Percentiles rank a stretch among this genome's conserved stretches.
phyloP scores from a whole-genome alignment of 2,888 invertebrate species.

The Tricholauxania praeusta region DNA sequence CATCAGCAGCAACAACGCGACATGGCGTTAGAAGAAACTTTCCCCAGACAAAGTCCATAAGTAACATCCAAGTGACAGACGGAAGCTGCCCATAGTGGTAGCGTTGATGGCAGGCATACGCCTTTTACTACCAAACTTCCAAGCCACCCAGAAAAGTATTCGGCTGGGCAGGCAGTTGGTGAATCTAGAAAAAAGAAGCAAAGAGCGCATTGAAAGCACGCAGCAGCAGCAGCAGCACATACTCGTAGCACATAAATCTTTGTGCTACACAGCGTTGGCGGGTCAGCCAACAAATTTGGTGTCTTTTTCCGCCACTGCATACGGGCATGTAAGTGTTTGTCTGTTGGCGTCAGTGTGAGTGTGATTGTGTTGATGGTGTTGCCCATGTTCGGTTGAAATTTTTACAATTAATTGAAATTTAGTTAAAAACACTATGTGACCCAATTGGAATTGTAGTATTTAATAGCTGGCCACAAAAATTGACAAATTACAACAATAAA shows the following conservation, averaged over 20 bases:
- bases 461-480: no score
- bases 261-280: slow-evolving; percentile 64
- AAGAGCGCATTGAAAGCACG: no score
- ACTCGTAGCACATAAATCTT: slow-evolving; percentile 56
- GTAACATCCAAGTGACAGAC: slow-evolving; percentile 48
- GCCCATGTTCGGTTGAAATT: slow-evolving; percentile 3
- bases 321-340: slow-evolving; percentile 1
- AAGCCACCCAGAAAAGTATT: neutral
- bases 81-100: slow-evolving; percentile 47
- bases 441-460: no score
- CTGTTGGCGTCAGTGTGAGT: neutral
- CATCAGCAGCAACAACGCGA: neutral
- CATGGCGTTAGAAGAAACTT: slow-evolving; percentile 21
- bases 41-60: slow-evolving; percentile 43
- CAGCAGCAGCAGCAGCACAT: slow-evolving; percentile 44
- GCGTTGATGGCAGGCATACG: slow-evolving; percentile 29
- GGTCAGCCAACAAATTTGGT: slow-evolving; percentile 53
- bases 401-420: slow-evolving; percentile 29
- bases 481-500: no score
- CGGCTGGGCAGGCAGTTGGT: neutral
- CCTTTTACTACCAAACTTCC: neutral
- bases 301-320: slow-evolving; percentile 12
- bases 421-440: neutral
- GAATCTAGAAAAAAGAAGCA: neutral
- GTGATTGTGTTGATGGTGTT: neutral